Conservation (phyloP, 2,113 vertebrate genomes). For the Corapipo altera region DNA sequence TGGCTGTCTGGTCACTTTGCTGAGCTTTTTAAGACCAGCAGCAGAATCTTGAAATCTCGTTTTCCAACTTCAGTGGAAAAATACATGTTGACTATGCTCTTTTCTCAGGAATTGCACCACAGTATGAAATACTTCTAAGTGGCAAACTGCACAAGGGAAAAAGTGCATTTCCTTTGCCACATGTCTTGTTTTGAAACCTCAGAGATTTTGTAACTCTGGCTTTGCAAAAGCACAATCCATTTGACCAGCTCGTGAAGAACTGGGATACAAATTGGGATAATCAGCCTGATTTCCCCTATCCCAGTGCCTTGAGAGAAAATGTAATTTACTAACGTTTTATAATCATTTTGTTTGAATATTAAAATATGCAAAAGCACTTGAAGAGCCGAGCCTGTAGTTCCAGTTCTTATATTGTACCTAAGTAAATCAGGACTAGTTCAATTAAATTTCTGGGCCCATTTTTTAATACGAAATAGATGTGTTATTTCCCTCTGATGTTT, state of each 20-base stretch:
- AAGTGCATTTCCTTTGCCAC: neutral
- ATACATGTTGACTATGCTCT: neutral
- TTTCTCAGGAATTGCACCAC: neutral
- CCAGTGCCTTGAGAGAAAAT: neutral
- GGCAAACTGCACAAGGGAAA: neutral
- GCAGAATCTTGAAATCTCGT: neutral
- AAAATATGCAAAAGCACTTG: neutral
- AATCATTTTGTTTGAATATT: neutral
- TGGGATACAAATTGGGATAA: neutral
- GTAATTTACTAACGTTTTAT: neutral
- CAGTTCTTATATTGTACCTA: neutral
- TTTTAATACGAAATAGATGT: neutral
- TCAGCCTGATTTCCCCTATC: neutral
- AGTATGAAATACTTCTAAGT: neutral
- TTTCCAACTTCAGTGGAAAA: conserved; percentile 31
- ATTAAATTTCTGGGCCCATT: neutral
- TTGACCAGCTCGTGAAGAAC: neutral
- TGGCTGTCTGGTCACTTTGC: neutral
- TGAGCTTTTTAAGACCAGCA: neutral
- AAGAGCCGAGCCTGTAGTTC: neutral
- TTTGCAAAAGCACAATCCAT: neutral
- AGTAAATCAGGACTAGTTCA: neutral
- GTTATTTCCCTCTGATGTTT: neutral
- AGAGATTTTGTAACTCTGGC: neutral
- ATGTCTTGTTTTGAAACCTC: neutral